Base-by-base conservation (phyloP, 2,797 vertebrate genomes). In the Perodicticus potto region DNA sequence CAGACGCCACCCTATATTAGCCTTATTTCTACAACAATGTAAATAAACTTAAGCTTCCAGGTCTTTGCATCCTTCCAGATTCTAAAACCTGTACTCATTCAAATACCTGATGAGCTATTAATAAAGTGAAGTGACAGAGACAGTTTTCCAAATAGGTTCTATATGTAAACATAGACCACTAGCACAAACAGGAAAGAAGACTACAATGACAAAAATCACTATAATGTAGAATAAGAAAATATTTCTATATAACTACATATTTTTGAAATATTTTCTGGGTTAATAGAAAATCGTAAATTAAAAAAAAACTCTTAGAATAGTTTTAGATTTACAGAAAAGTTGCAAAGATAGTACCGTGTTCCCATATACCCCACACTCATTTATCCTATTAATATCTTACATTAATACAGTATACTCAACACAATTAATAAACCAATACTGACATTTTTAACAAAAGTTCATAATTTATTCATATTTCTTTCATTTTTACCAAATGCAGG, bases 381-480 rank as follows among this genome's bases (percentile, higher is more conserved):
- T 53, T 72, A 72, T 49, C 25, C 70, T 57, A 70, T n/a, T 82
- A 67, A 67, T 40, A 89, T 17, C 32, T 84, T 74, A 81, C 32
- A 63, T 84, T 49, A 61, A 40, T 78, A 59, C 19, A 16, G 20
- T 37, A 81, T 6, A 70, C 27, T 2, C 69, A 20, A 49, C 59
- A 95, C 20, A 83, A 45, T 34, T 86, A 74, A 86, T 80, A 5
- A 76, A 76, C 49, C 43, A 82, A 70, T 43, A 76, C 16, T 81
- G 37, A 95, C n/a, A 84, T 27, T 86, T 74, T 63, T 89, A 86
- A 80, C 13, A 70, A 40, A 61, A 89, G 69, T 59, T 55, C 1
- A n/a, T 73, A 49, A 84, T 93, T 96, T 88, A 78, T 34, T 88
- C 88, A 91, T n/a, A 88, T 89, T 69, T 93, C 82, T 63, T 96